Evolutionary conservation across 2,113 vertebrate genomes (phyloP), one percentile per base, ranked within the genome.

Genomic region (Raja brachyura): DNA sequence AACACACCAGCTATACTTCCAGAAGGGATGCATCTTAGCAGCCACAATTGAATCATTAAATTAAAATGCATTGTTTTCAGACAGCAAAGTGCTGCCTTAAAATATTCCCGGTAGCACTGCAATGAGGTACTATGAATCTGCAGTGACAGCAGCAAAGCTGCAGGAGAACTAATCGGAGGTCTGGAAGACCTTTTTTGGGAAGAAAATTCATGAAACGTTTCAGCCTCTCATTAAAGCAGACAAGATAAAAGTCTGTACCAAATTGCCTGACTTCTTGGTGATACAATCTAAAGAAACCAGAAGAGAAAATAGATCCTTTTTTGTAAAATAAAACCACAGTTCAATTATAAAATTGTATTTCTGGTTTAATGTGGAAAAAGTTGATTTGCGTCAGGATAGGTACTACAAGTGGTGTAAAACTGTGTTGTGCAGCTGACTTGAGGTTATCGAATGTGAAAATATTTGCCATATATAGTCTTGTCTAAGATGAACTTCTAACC

Each of bases 401-500:
- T 31, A 74, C 9, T 73, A 20, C 63, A 48, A 92, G 73, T 73
- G 90, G 66, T 92, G 90, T 73, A 25, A 48, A 92, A 92, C 90
- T 92, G n/a, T 88, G 83, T 92, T 92, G 90, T 73, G 48, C 66
- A 25, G 90, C 66, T 92, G 39, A 48, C 66, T 73, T 92, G 68
- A 92, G 90, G 68, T 92, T 73, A 25, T 92, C 90, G 39, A 92
- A 92, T 92, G 39, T 92, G 90, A 92, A 63, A 73, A 92, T 73
- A 73, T 70, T 92, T 73, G 68, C 90, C 90, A 74, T 73, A 68
- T 92, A 92, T 70, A 74, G 68, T 92, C 90, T 92, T 92, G 90
- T 92, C 9, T 74, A 73, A 74, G 90, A 92, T 33, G 66, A 92
- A 92, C 66, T 92, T 99, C 98, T 99, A 99, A 99, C 97, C 96